Evolutionary conservation across 2,113 vertebrate species (phyloP), one percentile per base, ranked within the genome.

Genomic region (Pelusios castaneus): DNA sequence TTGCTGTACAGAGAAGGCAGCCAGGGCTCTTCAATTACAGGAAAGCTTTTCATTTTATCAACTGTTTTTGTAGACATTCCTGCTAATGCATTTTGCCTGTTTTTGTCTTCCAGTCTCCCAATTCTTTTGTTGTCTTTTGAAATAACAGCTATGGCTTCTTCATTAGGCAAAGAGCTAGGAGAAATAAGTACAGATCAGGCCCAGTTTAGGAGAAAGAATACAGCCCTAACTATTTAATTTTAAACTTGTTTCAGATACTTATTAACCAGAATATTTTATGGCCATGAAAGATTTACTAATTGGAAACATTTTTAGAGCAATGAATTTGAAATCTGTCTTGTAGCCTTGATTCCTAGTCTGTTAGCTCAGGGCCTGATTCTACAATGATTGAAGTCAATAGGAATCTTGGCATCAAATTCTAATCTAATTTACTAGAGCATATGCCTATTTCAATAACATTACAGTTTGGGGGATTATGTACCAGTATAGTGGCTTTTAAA

Each of bases 11-110:
- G 49, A 91, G 85, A 51, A 82, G 96, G 88, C 95, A 96, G 79
- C 49, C 75, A 93, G 91, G 92, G 93, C 60, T 93, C 56, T 96
- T 96, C 93, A 97, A 96, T 97, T 97, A 94, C 21, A 80, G 92
- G 85, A 96, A 96, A 92, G 93, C 91, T 95, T 97, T 96, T 89
- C 56, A 88, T 93, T 97, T 95, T 96, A 96, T 96, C 94, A 88
- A 94, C 77, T 80, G 92, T 97, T 97, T 67, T 97, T 97, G 92
- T 97, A 95, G 80, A 91, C 94, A 90, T 95, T 95, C 87, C 70
- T 84, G 90, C 95, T 96, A 97, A 96, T 85, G 78, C 86, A 70
- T 95, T 96, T 94, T 91, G 82, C 92, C 56, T 0, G 14, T 60
- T 89, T 97, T 97, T 97, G 96, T 95, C 92, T 97, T 91, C 78